Conservation (phyloP, 2,113 vertebrate species). For the Lethenteron camtschaticum region DNA sequence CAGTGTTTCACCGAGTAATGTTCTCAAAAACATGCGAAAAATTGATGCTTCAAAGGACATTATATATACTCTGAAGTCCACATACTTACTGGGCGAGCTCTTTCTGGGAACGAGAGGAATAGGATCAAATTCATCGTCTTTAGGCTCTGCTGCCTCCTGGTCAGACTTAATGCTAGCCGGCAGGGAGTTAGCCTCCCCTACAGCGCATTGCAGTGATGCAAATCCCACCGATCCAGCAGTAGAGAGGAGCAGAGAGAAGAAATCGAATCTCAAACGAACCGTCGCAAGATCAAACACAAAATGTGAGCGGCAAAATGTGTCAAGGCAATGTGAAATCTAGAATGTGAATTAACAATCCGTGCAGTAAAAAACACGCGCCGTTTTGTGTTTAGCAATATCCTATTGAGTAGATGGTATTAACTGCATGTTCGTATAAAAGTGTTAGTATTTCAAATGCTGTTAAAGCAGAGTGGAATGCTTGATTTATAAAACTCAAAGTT, state of each 20-base stretch:
- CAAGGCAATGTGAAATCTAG: not conserved
- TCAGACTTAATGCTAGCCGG: constrained; percentile 65
- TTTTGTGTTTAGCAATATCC: not conserved
- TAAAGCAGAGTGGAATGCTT: too few species aligned
- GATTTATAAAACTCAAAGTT: too few species aligned
- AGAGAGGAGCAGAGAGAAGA: constrained; percentile 7
- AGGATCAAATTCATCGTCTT: constrained; percentile 94
- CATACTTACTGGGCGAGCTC: constrained; percentile 83
- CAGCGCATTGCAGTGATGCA: constrained; percentile 28
- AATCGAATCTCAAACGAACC: constrained; percentile 19
- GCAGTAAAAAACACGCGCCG: constrained; percentile 1
- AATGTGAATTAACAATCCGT: not conserved
- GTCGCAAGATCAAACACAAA: not conserved
- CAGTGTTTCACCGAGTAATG: too few species aligned
- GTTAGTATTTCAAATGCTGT: too few species aligned
- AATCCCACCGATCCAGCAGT: constrained; percentile 13
- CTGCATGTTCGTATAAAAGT: too few species aligned
- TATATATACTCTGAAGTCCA: too few species aligned
- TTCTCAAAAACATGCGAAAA: too few species aligned
- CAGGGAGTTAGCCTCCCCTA: constrained; percentile 70
- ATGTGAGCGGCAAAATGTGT: not conserved
- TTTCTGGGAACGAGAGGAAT: constrained; percentile 95
- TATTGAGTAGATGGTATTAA: too few species aligned
- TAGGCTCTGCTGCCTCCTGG: constrained; percentile 46
- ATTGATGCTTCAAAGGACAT: too few species aligned